These are phyloP conservation scores for Scalopus aquaticus DNA, from an alignment of 2,113 vertebrate species.

Conservation along the genomic window DNA sequence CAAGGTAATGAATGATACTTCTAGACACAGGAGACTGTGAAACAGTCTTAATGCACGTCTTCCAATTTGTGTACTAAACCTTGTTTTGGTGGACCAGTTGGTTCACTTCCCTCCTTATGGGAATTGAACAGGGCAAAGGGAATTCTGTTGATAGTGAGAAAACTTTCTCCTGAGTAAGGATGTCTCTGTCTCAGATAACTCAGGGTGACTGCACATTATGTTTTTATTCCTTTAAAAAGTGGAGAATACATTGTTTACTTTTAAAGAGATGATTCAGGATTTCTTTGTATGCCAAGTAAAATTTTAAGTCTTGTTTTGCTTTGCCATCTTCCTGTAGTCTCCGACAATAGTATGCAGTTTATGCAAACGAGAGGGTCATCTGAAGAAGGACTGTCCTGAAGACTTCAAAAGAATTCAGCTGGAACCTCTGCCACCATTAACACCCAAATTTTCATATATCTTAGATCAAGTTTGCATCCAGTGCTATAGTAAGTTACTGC, in stretches of 20 bases:
- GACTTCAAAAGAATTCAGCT: constrained; percentile 96
- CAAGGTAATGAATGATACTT: constrained; percentile 87
- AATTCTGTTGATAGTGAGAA: background rate
- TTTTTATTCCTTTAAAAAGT: constrained; percentile 24
- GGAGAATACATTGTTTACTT: background rate
- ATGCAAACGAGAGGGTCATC: constrained; percentile 95
- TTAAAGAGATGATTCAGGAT: background rate
- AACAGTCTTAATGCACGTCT: background rate
- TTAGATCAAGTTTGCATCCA: constrained; percentile 93
- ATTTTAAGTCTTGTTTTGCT: constrained; percentile 43
- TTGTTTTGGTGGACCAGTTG: background rate
- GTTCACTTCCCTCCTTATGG: background rate
- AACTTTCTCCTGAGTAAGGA: background rate
- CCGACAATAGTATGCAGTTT: constrained; percentile 93
- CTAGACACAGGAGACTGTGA: background rate
- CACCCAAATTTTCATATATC: constrained; percentile 88
- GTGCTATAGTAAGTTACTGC: constrained; percentile 90
- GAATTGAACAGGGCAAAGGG: background rate
- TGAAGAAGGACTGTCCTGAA: constrained; percentile 95
- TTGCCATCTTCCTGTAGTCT: constrained; percentile 83
- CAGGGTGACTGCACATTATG: background rate
- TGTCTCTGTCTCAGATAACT: background rate
- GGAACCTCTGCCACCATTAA: constrained; percentile 89
- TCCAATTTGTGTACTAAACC: background rate
- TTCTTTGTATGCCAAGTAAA: background rate